Evolutionary conservation across 2,113 vertebrate species (phyloP), one percentile per base, ranked within the genome.

Genomic region (Anarhynchus alexandrinus): DNA sequence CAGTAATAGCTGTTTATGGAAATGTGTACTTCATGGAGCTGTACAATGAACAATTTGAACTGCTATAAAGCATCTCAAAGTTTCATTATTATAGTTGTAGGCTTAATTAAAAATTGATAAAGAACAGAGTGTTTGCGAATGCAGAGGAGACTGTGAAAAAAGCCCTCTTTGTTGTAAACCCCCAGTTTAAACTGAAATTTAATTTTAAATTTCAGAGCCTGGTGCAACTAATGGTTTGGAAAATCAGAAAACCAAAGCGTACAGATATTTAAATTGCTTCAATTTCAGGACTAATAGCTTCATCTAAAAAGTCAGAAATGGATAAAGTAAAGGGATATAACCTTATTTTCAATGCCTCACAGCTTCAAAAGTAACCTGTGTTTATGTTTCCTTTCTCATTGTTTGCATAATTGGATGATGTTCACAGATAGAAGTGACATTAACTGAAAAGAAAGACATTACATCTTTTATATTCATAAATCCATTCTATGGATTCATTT

Each of bases 191-290:
- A 82, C 10, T 25, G 19, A 94, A 92, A 88, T 81, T 82, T 59
- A 87, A 85, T 88, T 80, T 88, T 45, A 73, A 80, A 92, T 91
- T 91, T 80, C 51, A 90, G 58, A 74, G 64, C 21, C 42, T 64
- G 11, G 8, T 82, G 38, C 57, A 95, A 89, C 38, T 78, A 83
- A 58, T 86, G 55, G 34, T 78, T 93, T 88, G 83, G 57, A 92
- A 95, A 96, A 86, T 71, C 67, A 74, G 65, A 93, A 93, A 86
- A 47, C 18, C 15, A 78, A 42, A 67, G 86, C 40, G 14, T 73
- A 81, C 26, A 78, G 32, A 54, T 73, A 88, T 94, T 90, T 90
- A 96, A 92, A 88, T 88, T 83, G 42, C 38, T 94, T 90, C 66
- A 73, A 62, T 88, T 80, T 86, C 59, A 67, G 45, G 58, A 95